Conservation (phyloP, 2,797 vertebrate genomes). For the Diplodus puntazzo region DNA sequence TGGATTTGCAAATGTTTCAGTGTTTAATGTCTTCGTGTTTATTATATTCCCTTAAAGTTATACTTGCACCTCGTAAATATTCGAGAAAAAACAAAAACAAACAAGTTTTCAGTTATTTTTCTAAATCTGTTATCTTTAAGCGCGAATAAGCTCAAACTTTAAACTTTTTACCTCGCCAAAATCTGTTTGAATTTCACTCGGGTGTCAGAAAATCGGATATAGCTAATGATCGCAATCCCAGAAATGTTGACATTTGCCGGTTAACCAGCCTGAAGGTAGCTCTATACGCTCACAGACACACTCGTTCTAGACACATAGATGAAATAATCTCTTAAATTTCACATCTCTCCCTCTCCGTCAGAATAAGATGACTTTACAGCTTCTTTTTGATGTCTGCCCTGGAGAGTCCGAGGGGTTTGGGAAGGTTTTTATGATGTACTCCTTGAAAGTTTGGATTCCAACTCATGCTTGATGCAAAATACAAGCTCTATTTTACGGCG, state of each 20-base stretch:
- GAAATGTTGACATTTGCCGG: slow-evolving; percentile 65
- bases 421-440: slow-evolving; percentile 62
- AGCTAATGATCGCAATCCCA: slow-evolving; percentile 54
- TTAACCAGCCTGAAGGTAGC: slow-evolving; percentile 64
- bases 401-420: slow-evolving; percentile 57
- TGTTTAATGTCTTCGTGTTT: background rate
- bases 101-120: background rate
- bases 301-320: slow-evolving; percentile 65
- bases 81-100: background rate
- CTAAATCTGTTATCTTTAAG: background rate
- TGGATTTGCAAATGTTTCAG: background rate
- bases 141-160: slow-evolving; percentile 25
- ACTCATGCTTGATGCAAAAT: slow-evolving; percentile 63
- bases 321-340: slow-evolving; percentile 76
- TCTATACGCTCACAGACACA: slow-evolving; percentile 48
- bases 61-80: slow-evolving; percentile 10
- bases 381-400: slow-evolving; percentile 73
- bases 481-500: slow-evolving; percentile 58
- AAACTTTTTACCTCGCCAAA: slow-evolving; percentile 30
- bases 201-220: slow-evolving; percentile 13
- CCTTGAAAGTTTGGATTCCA: slow-evolving; percentile 73
- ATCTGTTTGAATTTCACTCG: slow-evolving; percentile 31
- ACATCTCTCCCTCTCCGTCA: slow-evolving; percentile 64
- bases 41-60: background rate
- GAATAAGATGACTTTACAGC: slow-evolving; percentile 72